phyloP scores from a whole-genome alignment of 2,888 invertebrate genomes.

The Ormyrus thymus region DNA sequence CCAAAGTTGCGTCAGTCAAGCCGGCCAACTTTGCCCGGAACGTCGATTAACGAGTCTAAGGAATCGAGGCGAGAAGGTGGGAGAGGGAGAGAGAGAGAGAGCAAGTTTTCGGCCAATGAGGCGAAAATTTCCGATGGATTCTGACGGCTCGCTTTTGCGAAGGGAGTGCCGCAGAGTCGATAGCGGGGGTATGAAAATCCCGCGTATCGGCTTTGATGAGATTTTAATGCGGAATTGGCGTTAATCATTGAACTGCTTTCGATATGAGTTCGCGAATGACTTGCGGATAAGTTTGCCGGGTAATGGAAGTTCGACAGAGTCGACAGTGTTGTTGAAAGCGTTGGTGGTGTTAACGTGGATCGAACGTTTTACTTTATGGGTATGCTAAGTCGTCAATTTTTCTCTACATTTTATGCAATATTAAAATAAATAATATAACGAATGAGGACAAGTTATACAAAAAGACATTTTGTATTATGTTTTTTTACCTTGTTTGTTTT shows the following conservation, averaged over 20 bases:
- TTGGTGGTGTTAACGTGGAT: too few species aligned
- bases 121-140: slow-evolving; percentile 32
- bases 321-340: too few species aligned
- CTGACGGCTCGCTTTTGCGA: too few species aligned
- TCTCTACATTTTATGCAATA: too few species aligned
- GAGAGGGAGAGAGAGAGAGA: neutral
- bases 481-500: too few species aligned
- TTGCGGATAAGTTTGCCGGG: neutral
- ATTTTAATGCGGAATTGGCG: slow-evolving; percentile 21
- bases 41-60: slow-evolving; percentile 49
- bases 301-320: too few species aligned
- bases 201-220: slow-evolving; percentile 16
- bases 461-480: too few species aligned
- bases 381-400: too few species aligned
- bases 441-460: too few species aligned
- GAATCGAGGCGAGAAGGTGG: neutral
- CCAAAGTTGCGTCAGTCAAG: slow-evolving; percentile 30
- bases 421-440: too few species aligned
- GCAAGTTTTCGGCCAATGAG: slow-evolving; percentile 35
- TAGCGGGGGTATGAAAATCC: neutral
- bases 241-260: slow-evolving; percentile 23
- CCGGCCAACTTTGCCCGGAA: slow-evolving; percentile 6
- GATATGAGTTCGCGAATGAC: neutral
- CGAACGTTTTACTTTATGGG: too few species aligned
- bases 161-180: too few species aligned